Conservation (phyloP, 2,888 invertebrate species). For the Sinohyriopsis cumingii region DNA sequence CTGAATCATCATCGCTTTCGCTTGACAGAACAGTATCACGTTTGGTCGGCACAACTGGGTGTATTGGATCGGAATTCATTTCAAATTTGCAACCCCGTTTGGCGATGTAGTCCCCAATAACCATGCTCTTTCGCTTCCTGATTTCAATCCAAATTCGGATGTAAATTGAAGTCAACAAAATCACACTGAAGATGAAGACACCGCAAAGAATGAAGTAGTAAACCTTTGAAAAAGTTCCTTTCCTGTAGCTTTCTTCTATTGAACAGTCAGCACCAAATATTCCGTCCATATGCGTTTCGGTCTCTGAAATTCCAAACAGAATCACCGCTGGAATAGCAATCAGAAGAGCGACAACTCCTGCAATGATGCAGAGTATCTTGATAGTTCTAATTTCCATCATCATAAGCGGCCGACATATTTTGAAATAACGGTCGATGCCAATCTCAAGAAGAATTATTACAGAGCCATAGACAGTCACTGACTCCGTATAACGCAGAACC, state of each 20-base stretch:
- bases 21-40: conserved; percentile 45
- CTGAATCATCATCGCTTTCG: conserved; percentile 44
- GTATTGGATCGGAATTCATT: conserved; percentile 10
- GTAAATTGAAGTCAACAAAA: conserved; percentile 52
- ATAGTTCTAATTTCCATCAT: conserved; percentile 50
- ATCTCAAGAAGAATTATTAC: conserved; percentile 58
- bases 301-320: conserved; percentile 51
- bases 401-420: conserved; percentile 57
- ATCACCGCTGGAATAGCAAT: conserved; percentile 48
- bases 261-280: conserved; percentile 56
- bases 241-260: conserved; percentile 46
- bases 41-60: conserved; percentile 19
- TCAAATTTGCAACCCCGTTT: conserved; percentile 24
- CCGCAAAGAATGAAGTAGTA: conserved; percentile 46
- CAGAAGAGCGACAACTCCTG: conserved; percentile 46
- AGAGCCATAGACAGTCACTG: conserved; percentile 56
- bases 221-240: conserved; percentile 38
- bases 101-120: conserved; percentile 31
- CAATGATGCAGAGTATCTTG: conserved; percentile 49
- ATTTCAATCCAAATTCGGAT: conserved; percentile 48
- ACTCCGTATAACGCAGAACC: conserved; percentile 50
- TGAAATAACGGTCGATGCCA: conserved; percentile 62
- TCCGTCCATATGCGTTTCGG: conserved; percentile 31
- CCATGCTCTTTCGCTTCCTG: conserved; percentile 25
- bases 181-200: conserved; percentile 47